A percentile compares a stretch with the other conserved stretches of the same genome.
Conservation (phyloP, 1,140 invertebrate genomes). For the Hetaerina americana region DNA sequence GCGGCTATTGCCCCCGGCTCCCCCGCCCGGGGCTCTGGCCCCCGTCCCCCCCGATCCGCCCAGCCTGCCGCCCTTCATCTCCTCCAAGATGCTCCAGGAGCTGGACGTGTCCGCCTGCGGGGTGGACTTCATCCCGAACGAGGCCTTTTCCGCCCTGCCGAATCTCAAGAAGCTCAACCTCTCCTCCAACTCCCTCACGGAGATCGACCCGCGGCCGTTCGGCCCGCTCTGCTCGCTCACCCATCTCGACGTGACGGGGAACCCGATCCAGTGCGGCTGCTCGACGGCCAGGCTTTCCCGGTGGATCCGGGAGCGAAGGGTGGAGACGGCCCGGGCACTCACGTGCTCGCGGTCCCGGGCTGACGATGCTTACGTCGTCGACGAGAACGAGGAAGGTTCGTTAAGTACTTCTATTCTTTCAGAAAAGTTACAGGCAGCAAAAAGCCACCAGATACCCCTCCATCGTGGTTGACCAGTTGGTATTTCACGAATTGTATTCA, state of each 20-base stretch:
- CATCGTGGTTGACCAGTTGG: too few relatives aligned
- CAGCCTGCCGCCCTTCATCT: not conserved
- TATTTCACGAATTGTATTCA: too few relatives aligned
- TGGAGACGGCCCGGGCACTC: not conserved
- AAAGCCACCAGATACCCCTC: too few relatives aligned
- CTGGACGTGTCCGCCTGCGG: not conserved
- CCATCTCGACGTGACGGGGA: not conserved
- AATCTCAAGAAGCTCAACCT: not conserved
- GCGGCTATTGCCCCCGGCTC: not conserved
- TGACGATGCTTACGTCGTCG: not conserved
- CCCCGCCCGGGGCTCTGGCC: not conserved
- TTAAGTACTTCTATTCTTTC: too few relatives aligned
- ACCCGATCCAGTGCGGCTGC: not conserved
- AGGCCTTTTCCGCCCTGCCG: not conserved
- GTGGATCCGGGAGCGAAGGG: not conserved
- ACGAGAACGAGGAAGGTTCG: not conserved
- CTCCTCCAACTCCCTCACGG: not conserved
- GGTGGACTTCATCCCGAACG: not conserved
- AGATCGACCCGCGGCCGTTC: not conserved
- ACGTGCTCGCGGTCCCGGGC: not conserved
- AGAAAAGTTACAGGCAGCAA: too few relatives aligned
- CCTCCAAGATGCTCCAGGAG: not conserved
- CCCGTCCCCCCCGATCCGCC: not conserved
- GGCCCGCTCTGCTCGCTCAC: not conserved
- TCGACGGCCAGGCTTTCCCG: not conserved